Base-by-base conservation (phyloP, 2,113 vertebrate species). In the Eublepharis macularius region DNA sequence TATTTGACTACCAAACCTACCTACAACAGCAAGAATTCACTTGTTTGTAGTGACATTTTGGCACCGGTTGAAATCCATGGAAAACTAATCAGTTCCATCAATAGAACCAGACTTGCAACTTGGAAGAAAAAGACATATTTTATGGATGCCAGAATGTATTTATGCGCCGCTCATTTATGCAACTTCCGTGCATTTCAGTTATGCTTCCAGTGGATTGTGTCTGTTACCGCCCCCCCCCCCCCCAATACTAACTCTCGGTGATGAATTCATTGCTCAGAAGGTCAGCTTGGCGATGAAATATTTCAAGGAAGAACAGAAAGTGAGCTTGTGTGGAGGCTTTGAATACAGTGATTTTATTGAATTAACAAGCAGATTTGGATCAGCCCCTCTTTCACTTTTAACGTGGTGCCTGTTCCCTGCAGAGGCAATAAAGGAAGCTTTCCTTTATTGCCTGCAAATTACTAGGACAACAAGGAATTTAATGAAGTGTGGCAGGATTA, bases 401-500 rank as follows among this genome's bases (percentile, higher is more conserved):
- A 41, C 72, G 87, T 0, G 49, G 43, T 36, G 57, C 57, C 70
- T 0, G 0, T 66, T 89, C 85, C 84, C 85, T 75, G 65, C 51
- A 2, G 89, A 39, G 79, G 72, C 68, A 54, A 57, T 41, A 70
- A 88, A 86, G 88, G 87, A 91, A 86, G 0, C 0, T 88, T 92
- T 91, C 92, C 26, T 54, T 76, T 90, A 84, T 81, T 0, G 0
- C 74, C 82, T 85, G 89, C 89, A 91, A 93, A 73, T 19, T 88
- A 19, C 24, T 85, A 17, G 75, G 89, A 87, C 41, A 90, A 51
- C 43, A 29, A 85, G 39, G 57, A 91, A 87, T 43, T 86, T 91
- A 90, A 91, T 87, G 81, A 86, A 87, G 76, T 47, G 69, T 87
- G 89, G 60, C 81, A 54, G 80, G 49, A 75, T 70, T 89, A 82